Evolutionary conservation across 2,113 vertebrate genomes (phyloP).

Genomic region (Patagioenas fasciata): DNA sequence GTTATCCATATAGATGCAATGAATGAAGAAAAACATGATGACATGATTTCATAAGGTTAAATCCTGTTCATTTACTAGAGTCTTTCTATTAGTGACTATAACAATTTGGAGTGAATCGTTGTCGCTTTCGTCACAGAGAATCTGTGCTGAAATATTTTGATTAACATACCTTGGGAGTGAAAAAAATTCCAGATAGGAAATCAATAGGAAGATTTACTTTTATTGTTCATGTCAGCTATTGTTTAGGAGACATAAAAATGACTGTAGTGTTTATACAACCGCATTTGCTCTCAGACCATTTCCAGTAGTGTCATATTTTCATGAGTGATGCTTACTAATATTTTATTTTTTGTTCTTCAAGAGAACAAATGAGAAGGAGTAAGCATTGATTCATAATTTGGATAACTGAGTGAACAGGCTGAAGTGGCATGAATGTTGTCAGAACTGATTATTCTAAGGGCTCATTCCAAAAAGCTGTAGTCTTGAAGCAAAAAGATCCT

Average conservation of each 20-base stretch:
- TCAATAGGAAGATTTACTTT: constrained; percentile 36
- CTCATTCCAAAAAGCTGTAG: background rate
- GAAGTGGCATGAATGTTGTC: background rate
- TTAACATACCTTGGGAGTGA: background rate
- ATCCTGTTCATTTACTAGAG: background rate
- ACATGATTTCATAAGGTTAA: background rate
- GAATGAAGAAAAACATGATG: background rate
- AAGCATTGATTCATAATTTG: background rate
- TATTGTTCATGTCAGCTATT: constrained; percentile 7
- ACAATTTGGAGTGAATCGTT: background rate
- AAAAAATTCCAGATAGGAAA: constrained; percentile 7
- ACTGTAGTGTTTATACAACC: background rate
- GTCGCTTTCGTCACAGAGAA: background rate
- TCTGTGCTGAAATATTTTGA: background rate
- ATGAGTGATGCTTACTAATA: background rate
- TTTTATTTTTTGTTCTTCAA: background rate
- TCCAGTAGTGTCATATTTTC: background rate
- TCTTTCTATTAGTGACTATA: background rate
- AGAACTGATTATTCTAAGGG: background rate
- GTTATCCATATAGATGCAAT: background rate
- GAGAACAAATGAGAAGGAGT: background rate
- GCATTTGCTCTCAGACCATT: background rate
- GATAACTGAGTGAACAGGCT: background rate
- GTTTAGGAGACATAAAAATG: constrained; percentile 27
- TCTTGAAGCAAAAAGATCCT: background rate